These are phyloP conservation scores for Drosophila lini DNA, from an alignment of 1,140 invertebrate genomes.

Conservation along the genomic window DNA sequence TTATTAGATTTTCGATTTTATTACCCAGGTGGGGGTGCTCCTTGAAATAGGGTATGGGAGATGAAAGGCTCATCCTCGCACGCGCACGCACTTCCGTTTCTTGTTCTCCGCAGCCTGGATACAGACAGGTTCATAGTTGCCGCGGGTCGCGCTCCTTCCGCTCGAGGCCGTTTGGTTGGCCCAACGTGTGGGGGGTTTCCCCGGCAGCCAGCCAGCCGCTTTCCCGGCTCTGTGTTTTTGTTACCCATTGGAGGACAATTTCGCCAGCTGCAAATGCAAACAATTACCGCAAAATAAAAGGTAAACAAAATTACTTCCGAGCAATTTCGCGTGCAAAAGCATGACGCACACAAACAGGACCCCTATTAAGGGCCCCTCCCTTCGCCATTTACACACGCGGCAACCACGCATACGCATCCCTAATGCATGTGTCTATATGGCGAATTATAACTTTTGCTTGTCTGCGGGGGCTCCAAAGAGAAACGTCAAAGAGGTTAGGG, in stretches of 20 bases:
- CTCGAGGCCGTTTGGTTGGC: slow-evolving; percentile 57
- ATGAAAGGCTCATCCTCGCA: slow-evolving; percentile 62
- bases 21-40: not conserved
- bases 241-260: slow-evolving; percentile 72
- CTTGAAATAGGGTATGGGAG: slow-evolving; percentile 1
- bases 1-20: not conserved
- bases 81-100: slow-evolving; percentile 72
- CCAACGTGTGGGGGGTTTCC: not conserved
- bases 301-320: slow-evolving; percentile 82
- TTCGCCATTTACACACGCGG: slow-evolving; percentile 1
- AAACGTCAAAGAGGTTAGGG: not conserved
- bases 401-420: slow-evolving; percentile 14
- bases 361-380: not conserved
- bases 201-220: slow-evolving; percentile 1
- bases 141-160: slow-evolving; percentile 27
- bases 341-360: slow-evolving; percentile 31
- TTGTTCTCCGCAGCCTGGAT: slow-evolving; percentile 56
- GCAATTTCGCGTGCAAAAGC: slow-evolving; percentile 73
- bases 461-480: not conserved
- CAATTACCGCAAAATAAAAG: slow-evolving; percentile 81
- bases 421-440: slow-evolving; percentile 64
- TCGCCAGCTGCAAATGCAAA: slow-evolving; percentile 76
- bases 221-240: slow-evolving; percentile 39
- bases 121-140: slow-evolving; percentile 11
- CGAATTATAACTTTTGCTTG: slow-evolving; percentile 57